A percentile compares a stretch with the other conserved stretches of the same genome.
Conservation (phyloP, 2,888 invertebrate genomes). For the Sturmia bella region DNA sequence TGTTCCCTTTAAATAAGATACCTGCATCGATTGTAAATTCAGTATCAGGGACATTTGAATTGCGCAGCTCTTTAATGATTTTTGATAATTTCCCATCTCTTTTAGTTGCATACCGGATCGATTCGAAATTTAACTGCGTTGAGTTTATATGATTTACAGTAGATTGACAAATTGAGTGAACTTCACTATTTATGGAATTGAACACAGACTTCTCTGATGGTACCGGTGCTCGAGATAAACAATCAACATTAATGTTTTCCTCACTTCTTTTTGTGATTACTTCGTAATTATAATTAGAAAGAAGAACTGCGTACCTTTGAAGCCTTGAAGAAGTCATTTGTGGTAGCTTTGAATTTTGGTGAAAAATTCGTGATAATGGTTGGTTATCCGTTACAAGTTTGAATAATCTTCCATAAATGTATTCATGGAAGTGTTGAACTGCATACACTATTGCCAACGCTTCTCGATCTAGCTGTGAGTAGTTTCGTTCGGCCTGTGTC, state of each 20-base stretch:
- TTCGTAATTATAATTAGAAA: background rate
- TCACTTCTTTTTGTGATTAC: background rate
- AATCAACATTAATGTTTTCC: background rate
- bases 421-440: background rate
- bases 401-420: background rate
- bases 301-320: background rate
- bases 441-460: background rate
- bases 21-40: background rate
- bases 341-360: background rate
- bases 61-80: background rate
- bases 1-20: slow-evolving; percentile 3
- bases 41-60: background rate
- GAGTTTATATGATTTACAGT: background rate
- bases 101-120: background rate
- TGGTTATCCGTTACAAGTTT: background rate
- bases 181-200: background rate
- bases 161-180: background rate
- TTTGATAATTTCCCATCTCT: background rate
- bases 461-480: slow-evolving; percentile 11
- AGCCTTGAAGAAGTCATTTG: background rate
- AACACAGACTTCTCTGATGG: background rate
- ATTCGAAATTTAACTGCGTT: background rate
- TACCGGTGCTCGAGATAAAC: background rate
- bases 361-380: background rate
- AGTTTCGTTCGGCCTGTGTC: slow-evolving; percentile 6